Base-by-base conservation (phyloP, 2,797 vertebrate genomes). In the Gallinago nigripennis region DNA sequence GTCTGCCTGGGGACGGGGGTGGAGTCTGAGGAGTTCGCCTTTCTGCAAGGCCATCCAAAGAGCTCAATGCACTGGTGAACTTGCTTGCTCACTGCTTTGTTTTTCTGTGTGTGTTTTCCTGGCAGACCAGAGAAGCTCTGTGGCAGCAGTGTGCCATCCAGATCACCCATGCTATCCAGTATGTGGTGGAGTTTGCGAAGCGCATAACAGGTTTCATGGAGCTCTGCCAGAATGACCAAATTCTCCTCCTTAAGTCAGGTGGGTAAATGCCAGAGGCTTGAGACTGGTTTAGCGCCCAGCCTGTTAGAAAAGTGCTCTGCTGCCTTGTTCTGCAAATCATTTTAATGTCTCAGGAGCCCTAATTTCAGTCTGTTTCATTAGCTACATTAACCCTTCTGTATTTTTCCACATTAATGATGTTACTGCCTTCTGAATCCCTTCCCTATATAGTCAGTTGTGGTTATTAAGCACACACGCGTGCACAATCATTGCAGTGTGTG, bases 71-170 rank as follows among this genome's bases (percentile, higher is more conserved):
- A 61, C 13, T 46, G 28, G 27, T 35, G 37, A 78, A 57, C 27
- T 11, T 3, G 0, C 54, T 79, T 64, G 41, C 75, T 94, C 30
- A 90, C 27, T 8, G 0, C 56, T 94, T 86, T 95, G 45, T 21
- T 33, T 71, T 89, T 94, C 64, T 57, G 9, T 81, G 23, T 68
- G 33, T 57, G 33, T 79, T 95, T 92, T 82, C 79, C 95, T 4
- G 97, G 50, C 95, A 99, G 99, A 98, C 99, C 33, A 98, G 99
- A 97, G 99, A 99, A 96, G 98, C 99, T 63, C 97, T 99, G 96
- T 99, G 99, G 99, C 99, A 99, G 97, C 99, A 99, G 94, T 99
- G 99, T 97, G 99, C 99, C 94, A 99, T 99, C 97, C 99, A 99
- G 98, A 99, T 99, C 97, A 99, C 99, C 51, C 99, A 99, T 17